Base-by-base conservation (phyloP, 2,888 invertebrate genomes). In the Dendrolimus houi region DNA sequence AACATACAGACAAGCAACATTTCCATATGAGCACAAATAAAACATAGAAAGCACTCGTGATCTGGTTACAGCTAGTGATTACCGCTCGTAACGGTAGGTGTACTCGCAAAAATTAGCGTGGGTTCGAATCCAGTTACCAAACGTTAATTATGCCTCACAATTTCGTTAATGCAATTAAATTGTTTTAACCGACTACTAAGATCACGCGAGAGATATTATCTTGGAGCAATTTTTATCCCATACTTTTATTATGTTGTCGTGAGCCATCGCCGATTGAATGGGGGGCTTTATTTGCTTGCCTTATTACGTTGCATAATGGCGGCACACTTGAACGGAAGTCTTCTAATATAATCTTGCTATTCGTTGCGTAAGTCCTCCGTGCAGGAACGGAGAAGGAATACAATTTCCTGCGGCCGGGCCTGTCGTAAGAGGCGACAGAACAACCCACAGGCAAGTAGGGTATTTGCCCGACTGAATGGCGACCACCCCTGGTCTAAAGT, bases 101-200 rank as follows among this genome's bases (percentile, higher is more conserved):
- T 53, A 56, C 53, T 56, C 53, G 56, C 56, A 14, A 56, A 56
- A 56, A 56, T 56, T 9, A 55, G 52, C 53, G 56, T 56, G 56
- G 56, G 53, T 47, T 47, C 47, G 47, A 47, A 10, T 47, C 47
- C 47, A 47, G 47, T 47, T 47, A 47, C 47, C 9, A 47, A 47
- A 47, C 12, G 47, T 47, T 9, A 47, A 47, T 12, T 3, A 47
- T 47, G 12, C 9, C 47, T 12, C 9, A 9, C 47, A 47, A 47
- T 47, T 47, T 47, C 9, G 47, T 47, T 47, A 47, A 12, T 12
- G 47, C 47, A 10, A 47, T 47, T 47, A 47, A 47, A 47, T 47
- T 47, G 47, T 47, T 47, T 47, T 47, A 47, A 47, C 47, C 9
- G 12, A 47, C 47, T 12, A 47, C 47, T 47, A 10, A 12, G 47